Evolutionary conservation across 2,113 vertebrate genomes (phyloP), one percentile per base, ranked within the genome.

Genomic region (Desmodus rotundus): DNA sequence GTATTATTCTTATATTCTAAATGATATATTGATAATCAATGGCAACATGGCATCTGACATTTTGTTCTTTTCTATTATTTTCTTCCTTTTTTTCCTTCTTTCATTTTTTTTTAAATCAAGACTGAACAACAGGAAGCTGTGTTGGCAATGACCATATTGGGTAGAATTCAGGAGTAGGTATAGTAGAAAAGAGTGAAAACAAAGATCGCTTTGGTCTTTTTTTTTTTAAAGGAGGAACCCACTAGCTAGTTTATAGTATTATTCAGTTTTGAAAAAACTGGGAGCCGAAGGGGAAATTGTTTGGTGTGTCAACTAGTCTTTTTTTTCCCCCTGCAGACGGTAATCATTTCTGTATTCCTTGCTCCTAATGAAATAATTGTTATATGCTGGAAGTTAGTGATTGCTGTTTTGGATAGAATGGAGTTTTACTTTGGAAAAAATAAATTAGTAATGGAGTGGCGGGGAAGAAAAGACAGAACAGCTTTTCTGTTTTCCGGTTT

Each of bases 121-220:
- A 85, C 95, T 97, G 97, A 98, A 97, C 96, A 98, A 98, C 96
- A 98, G 98, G 97, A 98, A 98, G 78, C 54, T 98, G 43, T 91
- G 94, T 93, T 98, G 97, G 98, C 97, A 98, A 88, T 97, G 96
- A 97, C 36, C 95, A 97, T 93, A n/a, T 36, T 98, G 96, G 90
- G 97, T 95, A 24, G 26, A 89, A 98, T 88, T 90, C 96, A 94
- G 89, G 16, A 68, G n/a, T 33, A 81, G 87, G 54, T 80, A 93
- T 87, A 80, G 76, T 36, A 45, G 87, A 91, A 97, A 78, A 96
- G 95, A 97, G 97, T 84, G 68, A 28, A 95, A 98, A 98, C 98
- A 99, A 98, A 99, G 98, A 95, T 98, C 95, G 93, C 97, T 99
- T 98, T 99, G 98, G 91, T 87, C 58, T 41, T 36, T 96, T 97